These are phyloP conservation scores for Gobio gobio DNA, from an alignment of 2,113 vertebrate genomes.

Conservation along the genomic window DNA sequence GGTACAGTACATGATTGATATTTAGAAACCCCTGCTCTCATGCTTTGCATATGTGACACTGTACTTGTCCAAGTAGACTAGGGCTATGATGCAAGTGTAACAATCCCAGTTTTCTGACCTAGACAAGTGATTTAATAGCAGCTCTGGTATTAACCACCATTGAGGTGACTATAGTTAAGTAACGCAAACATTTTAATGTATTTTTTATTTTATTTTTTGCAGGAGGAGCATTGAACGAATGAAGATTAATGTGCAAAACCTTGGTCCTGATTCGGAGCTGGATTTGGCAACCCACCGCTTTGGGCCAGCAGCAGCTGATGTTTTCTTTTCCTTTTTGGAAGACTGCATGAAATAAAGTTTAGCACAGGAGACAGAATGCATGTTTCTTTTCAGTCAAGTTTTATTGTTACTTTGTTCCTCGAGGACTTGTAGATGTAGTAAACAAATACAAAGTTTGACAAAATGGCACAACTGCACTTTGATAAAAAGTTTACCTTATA, in stretches of 20 bases:
- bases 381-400: too few relatives aligned
- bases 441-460: not conserved
- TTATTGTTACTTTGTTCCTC: not conserved
- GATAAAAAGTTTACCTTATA: not conserved
- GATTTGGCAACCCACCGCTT: not conserved
- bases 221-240: constrained; percentile 2
- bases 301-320: not conserved
- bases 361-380: too few relatives aligned
- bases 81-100: too few relatives aligned
- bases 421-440: not conserved
- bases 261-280: not conserved
- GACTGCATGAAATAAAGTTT: not conserved
- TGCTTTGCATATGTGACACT: too few relatives aligned
- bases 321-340: constrained; percentile 5
- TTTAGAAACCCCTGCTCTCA: too few relatives aligned
- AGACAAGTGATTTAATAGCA: not conserved
- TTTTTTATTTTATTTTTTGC: not conserved
- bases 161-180: too few relatives aligned
- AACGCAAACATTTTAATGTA: too few relatives aligned
- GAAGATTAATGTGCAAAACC: constrained; percentile 1
- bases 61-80: too few relatives aligned
- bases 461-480: not conserved
- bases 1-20: too few relatives aligned
- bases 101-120: not conserved
- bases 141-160: too few relatives aligned